Percentiles rank a stretch among this genome's conserved stretches.
These are phyloP conservation scores for Blastobasis adustella DNA, from an alignment of 2,888 invertebrate species.

Conservation along the genomic window DNA sequence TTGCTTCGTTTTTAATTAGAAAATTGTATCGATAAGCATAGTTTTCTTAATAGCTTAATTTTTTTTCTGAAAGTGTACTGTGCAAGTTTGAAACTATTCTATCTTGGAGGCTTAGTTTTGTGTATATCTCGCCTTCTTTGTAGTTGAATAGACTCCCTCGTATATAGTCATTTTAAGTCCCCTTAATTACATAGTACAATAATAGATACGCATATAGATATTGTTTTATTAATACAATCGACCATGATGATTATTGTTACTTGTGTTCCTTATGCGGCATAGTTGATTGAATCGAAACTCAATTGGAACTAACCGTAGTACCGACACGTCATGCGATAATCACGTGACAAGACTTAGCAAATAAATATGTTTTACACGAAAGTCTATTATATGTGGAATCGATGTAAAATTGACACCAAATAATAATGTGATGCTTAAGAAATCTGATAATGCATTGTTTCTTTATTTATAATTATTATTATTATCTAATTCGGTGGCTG, in stretches of 20 bases:
- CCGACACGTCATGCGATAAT: too few relatives aligned
- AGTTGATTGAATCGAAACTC: too few relatives aligned
- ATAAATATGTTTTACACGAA: too few relatives aligned
- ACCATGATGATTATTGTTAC: too few relatives aligned
- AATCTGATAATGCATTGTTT: conserved; percentile 27
- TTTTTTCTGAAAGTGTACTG: conserved; percentile 3
- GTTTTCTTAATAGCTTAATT: not conserved
- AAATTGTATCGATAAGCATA: too few relatives aligned
- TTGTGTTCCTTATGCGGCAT: too few relatives aligned
- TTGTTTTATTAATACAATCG: too few relatives aligned
- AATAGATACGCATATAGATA: not conserved
- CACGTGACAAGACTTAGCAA: too few relatives aligned
- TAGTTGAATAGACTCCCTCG: conserved; percentile 10
- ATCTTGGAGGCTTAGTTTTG: conserved; percentile 35
- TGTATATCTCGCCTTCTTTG: conserved; percentile 29
- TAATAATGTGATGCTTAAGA: conserved; percentile 35
- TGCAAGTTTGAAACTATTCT: conserved; percentile 48
- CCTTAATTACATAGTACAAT: too few relatives aligned
- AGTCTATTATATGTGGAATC: conserved; percentile 19
- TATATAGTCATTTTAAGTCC: too few relatives aligned
- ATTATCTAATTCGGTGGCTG: conserved; percentile 60
- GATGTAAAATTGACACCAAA: conserved; percentile 30
- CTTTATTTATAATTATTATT: conserved; percentile 16
- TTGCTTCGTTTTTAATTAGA: conserved; percentile 8
- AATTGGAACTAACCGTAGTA: too few relatives aligned